Conservation (phyloP, 2,888 invertebrate species). For the Cecidostiba fungosa region DNA sequence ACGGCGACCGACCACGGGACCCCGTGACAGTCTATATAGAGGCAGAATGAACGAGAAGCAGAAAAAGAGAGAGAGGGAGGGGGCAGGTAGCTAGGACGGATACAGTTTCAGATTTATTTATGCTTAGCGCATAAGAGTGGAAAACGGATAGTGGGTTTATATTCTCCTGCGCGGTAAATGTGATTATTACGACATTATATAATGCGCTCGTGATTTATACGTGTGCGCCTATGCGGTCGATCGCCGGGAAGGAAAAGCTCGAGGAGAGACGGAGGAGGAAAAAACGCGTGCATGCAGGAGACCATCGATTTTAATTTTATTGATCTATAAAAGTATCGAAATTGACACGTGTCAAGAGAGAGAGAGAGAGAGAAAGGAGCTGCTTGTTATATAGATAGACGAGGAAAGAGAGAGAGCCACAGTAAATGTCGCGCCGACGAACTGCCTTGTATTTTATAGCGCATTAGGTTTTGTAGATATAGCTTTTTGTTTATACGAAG, state of each 20-base stretch:
- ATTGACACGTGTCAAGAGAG: slow-evolving; percentile 45
- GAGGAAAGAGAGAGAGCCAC: background rate
- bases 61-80: background rate
- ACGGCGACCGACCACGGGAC: background rate
- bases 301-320: slow-evolving; percentile 60
- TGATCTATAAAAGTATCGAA: slow-evolving; percentile 57
- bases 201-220: slow-evolving; percentile 58
- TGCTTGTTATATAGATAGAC: slow-evolving; percentile 12
- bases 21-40: slow-evolving; percentile 25
- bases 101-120: slow-evolving; percentile 63
- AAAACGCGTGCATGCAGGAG: slow-evolving; percentile 27
- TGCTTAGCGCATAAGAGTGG: slow-evolving; percentile 19
- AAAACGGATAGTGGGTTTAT: slow-evolving; percentile 43
- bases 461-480: slow-evolving; percentile 28
- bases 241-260: slow-evolving; percentile 30
- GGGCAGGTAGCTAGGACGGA: slow-evolving; percentile 50
- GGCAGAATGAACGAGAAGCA: slow-evolving; percentile 11
- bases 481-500: slow-evolving; percentile 27
- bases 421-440: slow-evolving; percentile 19
- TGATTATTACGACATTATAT: slow-evolving; percentile 62
- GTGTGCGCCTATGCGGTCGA: slow-evolving; percentile 24
- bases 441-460: slow-evolving; percentile 20
- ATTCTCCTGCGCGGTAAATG: slow-evolving; percentile 53
- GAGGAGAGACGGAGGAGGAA: background rate
- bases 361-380: slow-evolving; percentile 30